Evolutionary conservation across 2,888 invertebrate species (phyloP).

Genomic region (Xestia c-nigrum): DNA sequence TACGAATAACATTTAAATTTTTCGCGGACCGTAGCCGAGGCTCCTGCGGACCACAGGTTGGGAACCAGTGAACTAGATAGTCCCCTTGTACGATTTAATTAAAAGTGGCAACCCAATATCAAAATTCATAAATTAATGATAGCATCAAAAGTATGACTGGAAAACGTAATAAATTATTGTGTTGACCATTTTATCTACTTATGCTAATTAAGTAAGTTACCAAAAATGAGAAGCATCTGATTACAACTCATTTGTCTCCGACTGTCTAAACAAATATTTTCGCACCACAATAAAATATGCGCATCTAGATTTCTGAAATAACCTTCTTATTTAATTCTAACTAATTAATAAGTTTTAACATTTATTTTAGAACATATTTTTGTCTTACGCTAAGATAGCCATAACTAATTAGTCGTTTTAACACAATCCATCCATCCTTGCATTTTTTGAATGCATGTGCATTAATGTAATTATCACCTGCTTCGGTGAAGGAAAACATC

Average conservation of each 20-base stretch:
- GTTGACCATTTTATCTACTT: conserved; percentile 26
- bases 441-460: too few relatives aligned
- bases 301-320: not conserved
- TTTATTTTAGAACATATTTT: not conserved
- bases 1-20: too few relatives aligned
- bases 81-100: not conserved
- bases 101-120: not conserved
- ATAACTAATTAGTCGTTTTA: not conserved
- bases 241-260: conserved; percentile 31
- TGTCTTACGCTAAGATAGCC: not conserved
- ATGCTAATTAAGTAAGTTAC: conserved; percentile 48
- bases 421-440: too few relatives aligned
- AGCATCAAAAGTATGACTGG: conserved; percentile 4
- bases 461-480: too few relatives aligned
- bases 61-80: too few relatives aligned
- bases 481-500: too few relatives aligned
- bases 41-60: too few relatives aligned
- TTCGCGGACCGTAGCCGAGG: too few relatives aligned
- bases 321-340: not conserved
- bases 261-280: conserved; percentile 6
- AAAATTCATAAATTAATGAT: conserved; percentile 7
- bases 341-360: not conserved
- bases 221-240: conserved; percentile 22
- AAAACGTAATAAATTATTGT: conserved; percentile 13
- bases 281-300: not conserved